Evolutionary conservation across 2,113 vertebrate genomes (phyloP).

Genomic region (Colaptes auratus): DNA sequence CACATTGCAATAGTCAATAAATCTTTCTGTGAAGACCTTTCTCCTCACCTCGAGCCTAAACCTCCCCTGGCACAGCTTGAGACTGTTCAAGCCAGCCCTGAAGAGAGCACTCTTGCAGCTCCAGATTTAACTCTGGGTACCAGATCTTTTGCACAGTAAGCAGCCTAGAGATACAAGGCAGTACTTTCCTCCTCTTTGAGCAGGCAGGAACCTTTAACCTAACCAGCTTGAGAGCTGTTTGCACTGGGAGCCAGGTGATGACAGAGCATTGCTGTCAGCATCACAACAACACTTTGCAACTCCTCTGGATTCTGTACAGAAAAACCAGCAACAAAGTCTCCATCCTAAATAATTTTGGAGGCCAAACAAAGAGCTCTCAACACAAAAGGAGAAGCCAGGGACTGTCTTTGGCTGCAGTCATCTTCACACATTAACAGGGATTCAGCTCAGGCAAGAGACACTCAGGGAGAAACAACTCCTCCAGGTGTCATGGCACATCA

Average conservation of each 20-base stretch:
- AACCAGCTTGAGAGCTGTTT: background rate
- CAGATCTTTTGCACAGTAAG: background rate
- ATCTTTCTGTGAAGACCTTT: too few species aligned
- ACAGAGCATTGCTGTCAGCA: fast-evolving
- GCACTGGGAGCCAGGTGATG: background rate
- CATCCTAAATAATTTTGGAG: background rate
- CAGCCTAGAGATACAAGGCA: background rate
- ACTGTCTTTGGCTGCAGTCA: background rate
- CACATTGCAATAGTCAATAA: too few species aligned
- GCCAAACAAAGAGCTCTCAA: background rate
- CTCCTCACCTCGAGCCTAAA: too few species aligned
- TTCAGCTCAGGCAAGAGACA: background rate
- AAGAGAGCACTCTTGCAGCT: background rate
- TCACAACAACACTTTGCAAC: background rate
- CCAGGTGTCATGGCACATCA: background rate
- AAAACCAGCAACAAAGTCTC: background rate
- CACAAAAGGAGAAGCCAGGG: background rate
- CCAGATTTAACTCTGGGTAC: background rate
- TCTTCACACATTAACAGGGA: background rate
- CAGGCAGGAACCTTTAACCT: background rate
- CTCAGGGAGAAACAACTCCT: background rate
- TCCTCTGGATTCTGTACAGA: background rate
- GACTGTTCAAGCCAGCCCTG: background rate
- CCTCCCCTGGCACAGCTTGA: too few species aligned
- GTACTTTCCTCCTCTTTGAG: background rate